A percentile compares a stretch with the other conserved stretches of the same genome.
Conservation (phyloP, 1,140 invertebrate genomes). For the Scaptomyza pallida region DNA sequence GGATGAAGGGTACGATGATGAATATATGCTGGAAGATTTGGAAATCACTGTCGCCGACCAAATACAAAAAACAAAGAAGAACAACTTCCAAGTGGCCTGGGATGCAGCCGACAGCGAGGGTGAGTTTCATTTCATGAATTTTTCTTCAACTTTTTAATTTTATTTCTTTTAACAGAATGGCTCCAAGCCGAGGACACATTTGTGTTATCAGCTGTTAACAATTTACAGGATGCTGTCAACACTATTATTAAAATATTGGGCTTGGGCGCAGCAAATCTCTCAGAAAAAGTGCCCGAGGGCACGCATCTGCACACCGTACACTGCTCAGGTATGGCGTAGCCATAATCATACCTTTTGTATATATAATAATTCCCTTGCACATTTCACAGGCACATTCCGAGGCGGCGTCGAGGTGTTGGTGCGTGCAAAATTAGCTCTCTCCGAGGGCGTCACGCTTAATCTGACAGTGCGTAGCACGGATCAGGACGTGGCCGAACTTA, state of each 20-base stretch:
- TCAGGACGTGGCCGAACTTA: constrained; percentile 91
- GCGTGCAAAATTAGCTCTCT: constrained; percentile 91
- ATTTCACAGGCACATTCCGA: constrained; percentile 89
- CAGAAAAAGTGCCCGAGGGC: constrained; percentile 93
- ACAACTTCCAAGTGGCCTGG: constrained; percentile 91
- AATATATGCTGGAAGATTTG: constrained; percentile 95
- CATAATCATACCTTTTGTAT: not conserved
- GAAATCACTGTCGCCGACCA: constrained; percentile 96
- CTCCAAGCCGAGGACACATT: constrained; percentile 95
- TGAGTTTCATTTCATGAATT: constrained; percentile 11
- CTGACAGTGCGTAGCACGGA: constrained; percentile 87
- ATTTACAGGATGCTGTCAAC: constrained; percentile 93
- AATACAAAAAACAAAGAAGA: constrained; percentile 93
- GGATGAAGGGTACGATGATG: constrained; percentile 91
- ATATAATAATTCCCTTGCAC: not conserved
- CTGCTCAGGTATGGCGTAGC: constrained; percentile 87
- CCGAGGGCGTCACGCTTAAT: constrained; percentile 90
- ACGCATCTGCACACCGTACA: constrained; percentile 92
- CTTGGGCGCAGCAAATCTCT: constrained; percentile 93
- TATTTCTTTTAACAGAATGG: constrained; percentile 82
- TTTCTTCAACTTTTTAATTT: not conserved
- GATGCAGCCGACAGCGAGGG: constrained; percentile 86
- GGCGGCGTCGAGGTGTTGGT: constrained; percentile 96
- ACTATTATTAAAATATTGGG: constrained; percentile 95
- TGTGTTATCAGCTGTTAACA: constrained; percentile 91